Evolutionary conservation across 1,140 invertebrate species (phyloP), one percentile per base, ranked within the genome.

Genomic region (Maconellicoccus hirsutus): DNA sequence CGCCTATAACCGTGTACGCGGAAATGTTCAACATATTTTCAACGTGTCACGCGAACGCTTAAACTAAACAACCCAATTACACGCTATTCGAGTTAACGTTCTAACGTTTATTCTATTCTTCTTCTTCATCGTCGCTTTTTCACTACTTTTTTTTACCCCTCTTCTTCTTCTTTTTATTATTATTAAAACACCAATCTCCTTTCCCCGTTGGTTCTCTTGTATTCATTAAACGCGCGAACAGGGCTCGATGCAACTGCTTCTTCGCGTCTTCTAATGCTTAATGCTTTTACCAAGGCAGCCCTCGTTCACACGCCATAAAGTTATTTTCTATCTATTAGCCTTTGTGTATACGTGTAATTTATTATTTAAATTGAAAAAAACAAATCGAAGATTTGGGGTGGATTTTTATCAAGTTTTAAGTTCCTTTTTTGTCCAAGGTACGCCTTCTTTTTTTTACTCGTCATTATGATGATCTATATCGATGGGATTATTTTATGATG

Each of bases 21-120:
- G 61, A 66, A 66, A 66, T 66, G 61, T 66, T 26, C 22, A 66
- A 66, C 61, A 66, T 66, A 66, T 66, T 66, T 66, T 66, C 6
- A 66, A 66, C 61, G 61, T 66, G 61, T 66, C 61, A 66, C 61
- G 61, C 61, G 61, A 66, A 66, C 61, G 61, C 61, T 26, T 66
- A 26, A 66, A 25, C 25, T 66, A 26, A 66, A 66, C 61, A 25
- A 66, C 61, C 61, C 61, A 26, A 66, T 66, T 66, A 66, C 61
- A 66, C 61, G 61, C 61, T 66, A 66, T 66, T 12, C 25, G 25
- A 66, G 25, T 66, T 66, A 66, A 66, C 61, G 22, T 66, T 66
- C 1, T 19, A 19, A 14, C 42, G 42, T 52, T 16, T 52, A 52
- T 33, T 33, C 29, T 33, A 33, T 33, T 33, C 12, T 33, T 33